These are phyloP conservation scores for Aurelia coerulea DNA, from an alignment of 30 jellyfish, hydroid and myxozoan species.

Conservation along the genomic window DNA sequence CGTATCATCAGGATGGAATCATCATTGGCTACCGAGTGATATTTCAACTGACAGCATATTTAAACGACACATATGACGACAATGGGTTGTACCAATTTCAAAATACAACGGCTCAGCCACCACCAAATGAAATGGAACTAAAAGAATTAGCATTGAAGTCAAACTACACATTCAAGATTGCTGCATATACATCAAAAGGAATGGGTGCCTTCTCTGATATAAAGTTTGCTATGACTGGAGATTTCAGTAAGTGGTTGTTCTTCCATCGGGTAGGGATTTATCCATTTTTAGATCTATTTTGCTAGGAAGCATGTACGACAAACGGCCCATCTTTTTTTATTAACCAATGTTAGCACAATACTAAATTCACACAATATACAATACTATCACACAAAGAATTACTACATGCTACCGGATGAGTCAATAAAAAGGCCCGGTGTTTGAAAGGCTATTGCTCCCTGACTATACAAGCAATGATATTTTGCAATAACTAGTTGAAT, in stretches of 20 bases:
- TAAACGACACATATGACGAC: conserved; percentile 16
- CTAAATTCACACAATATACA: too few species aligned
- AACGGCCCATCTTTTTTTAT: not conserved
- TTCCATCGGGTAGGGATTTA: not conserved
- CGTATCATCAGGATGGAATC: conserved; percentile 47
- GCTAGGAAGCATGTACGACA: not conserved
- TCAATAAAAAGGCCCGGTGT: too few species aligned
- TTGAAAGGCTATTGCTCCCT: too few species aligned
- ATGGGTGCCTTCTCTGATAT: conserved; percentile 35
- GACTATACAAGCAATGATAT: too few species aligned
- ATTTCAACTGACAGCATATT: too few species aligned
- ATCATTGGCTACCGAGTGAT: not conserved
- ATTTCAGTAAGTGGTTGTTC: conserved; percentile 44
- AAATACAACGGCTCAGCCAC: conserved; percentile 7
- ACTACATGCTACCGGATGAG: too few species aligned
- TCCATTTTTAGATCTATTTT: not conserved
- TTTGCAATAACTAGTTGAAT: too few species aligned
- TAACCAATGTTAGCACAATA: too few species aligned
- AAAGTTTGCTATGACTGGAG: conserved; percentile 41
- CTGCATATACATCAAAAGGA: conserved; percentile 66
- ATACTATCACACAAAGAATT: too few species aligned
- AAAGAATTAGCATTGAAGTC: conserved; percentile 26
- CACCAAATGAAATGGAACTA: not conserved
- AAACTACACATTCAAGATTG: conserved; percentile 15
- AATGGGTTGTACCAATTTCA: not conserved